A percentile compares a stretch with the other conserved stretches of the same genome.
These are phyloP conservation scores for Drosophila bocqueti DNA, from an alignment of 1,140 invertebrate genomes.

Conservation along the genomic window DNA sequence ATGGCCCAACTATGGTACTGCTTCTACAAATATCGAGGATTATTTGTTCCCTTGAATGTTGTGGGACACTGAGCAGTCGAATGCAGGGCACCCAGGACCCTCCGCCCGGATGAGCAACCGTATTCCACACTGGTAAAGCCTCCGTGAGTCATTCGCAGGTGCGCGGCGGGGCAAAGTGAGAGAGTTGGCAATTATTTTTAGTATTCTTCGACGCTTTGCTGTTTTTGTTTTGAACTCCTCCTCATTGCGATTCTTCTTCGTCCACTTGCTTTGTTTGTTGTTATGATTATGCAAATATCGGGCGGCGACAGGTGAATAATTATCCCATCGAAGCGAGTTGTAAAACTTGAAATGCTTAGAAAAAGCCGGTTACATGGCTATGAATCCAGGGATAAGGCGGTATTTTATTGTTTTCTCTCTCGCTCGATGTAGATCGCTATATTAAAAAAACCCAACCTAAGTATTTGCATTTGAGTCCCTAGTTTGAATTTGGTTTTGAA, in stretches of 20 bases:
- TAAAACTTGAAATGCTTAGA: conserved; percentile 45
- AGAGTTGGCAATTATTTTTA: conserved; percentile 61
- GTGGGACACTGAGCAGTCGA: conserved; percentile 2
- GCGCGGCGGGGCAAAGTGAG: conserved; percentile 18
- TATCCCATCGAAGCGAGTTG: conserved; percentile 39
- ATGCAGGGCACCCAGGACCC: not conserved
- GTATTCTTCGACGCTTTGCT: conserved; percentile 47
- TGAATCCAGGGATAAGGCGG: conserved; percentile 25
- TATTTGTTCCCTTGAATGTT: conserved; percentile 4
- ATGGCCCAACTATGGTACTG: not conserved
- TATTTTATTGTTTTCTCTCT: not conserved
- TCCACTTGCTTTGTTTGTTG: conserved; percentile 50
- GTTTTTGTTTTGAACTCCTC: conserved; percentile 47
- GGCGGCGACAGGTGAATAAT: conserved; percentile 65
- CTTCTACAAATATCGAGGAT: not conserved
- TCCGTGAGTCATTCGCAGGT: conserved; percentile 53
- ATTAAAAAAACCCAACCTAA: not conserved
- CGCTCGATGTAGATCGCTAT: not conserved
- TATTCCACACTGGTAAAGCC: conserved; percentile 31
- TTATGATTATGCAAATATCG: conserved; percentile 72
- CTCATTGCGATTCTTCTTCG: conserved; percentile 31
- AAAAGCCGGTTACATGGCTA: conserved; percentile 47
- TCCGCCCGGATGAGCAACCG: not conserved
- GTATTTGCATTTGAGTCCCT: not conserved
- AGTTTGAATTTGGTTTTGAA: no score